Evolutionary conservation across 2,888 invertebrate genomes (phyloP).

Genomic region (Cordylochernes scorpioides): DNA sequence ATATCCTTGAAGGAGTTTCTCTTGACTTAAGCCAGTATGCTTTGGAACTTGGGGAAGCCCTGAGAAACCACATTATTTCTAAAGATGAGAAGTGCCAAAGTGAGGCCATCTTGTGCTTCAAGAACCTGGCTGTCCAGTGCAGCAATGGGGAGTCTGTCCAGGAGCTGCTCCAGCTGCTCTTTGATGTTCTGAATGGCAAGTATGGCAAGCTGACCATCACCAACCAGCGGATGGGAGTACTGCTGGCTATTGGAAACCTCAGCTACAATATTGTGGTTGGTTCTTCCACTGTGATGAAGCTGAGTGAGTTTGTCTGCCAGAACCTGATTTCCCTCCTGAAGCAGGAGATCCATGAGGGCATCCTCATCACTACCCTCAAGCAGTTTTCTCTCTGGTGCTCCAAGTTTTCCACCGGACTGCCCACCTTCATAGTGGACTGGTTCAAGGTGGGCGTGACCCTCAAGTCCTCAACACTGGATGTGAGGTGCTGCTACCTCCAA

Average conservation of each 20-base stretch:
- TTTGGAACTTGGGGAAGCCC: conserved; percentile 42
- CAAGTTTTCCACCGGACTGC: conserved; percentile 35
- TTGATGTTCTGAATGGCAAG: conserved; percentile 45
- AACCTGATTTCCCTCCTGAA: conserved; percentile 50
- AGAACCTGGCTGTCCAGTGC: conserved; percentile 41
- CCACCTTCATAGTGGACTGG: conserved; percentile 34
- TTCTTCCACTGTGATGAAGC: conserved; percentile 27
- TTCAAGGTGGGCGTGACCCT: conserved; percentile 32
- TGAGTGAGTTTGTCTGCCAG: conserved; percentile 34
- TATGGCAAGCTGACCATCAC: conserved; percentile 64
- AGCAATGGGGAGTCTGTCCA: conserved; percentile 36
- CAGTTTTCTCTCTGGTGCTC: conserved; percentile 51
- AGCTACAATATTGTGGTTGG: conserved; percentile 38
- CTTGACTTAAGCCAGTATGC: conserved; percentile 51
- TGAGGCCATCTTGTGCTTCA: conserved; percentile 44
- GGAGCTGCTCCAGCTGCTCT: conserved; percentile 34
- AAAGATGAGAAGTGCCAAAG: conserved; percentile 48
- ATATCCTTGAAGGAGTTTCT: conserved; percentile 39
- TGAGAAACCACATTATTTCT: conserved; percentile 39
- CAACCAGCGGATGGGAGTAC: conserved; percentile 59
- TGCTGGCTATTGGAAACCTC: conserved; percentile 43
- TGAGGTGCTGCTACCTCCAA: conserved; percentile 49
- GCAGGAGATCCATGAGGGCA: conserved; percentile 72
- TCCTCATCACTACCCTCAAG: conserved; percentile 47
- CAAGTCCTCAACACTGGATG: conserved; percentile 46